Base-by-base conservation (phyloP, 2,797 vertebrate species). In the Lemur catta region DNA sequence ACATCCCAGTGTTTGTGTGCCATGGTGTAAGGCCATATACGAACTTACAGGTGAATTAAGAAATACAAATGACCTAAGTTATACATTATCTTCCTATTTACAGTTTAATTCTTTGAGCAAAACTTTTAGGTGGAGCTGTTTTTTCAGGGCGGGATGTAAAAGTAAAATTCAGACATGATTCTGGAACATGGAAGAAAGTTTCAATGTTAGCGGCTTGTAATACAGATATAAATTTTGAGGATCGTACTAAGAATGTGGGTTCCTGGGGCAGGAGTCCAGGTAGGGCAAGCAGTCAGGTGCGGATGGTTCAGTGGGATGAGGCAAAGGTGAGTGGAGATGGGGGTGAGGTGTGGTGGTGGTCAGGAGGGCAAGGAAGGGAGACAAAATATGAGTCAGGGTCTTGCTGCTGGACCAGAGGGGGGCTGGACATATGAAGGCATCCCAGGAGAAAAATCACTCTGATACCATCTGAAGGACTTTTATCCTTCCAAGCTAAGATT, bases 21-120 rank as follows among this genome's bases (percentile, higher is more conserved):
- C 48, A 46, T 38, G 35, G 33, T 46, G 4, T 72, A 86, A 91
- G 28, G 41, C 2, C 22, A 33, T 41, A 52, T 41, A 38, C 7
- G 7, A 35, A 55, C 3, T 52, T 74, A 88, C 0, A 6, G 6
- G 33, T 88, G 50, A 26, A 43, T 74, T 33, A 67, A 75, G 52
- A 11, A 95, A 84, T 52, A 55, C 4, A 57, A 18, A 43, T 91
- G 11, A 82, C 74, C 67, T 50, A 48, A 24, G 11, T 85, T 74
- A 28, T 79, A 69, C n/a, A 24, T 84, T 65, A 61, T 52, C 59
- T 76, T 80, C 13, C 22, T 67, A 22, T 15, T 76, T 82, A 81
- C 22, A 43, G 38, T 67, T 89, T 46, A 63, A 84, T 85, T 89
- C n/a, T 86, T 78, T 67, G 52, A 86, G 72, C 13, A 88, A 86